Conservation (phyloP, 2,113 vertebrate genomes). For the Cololabis saira region DNA sequence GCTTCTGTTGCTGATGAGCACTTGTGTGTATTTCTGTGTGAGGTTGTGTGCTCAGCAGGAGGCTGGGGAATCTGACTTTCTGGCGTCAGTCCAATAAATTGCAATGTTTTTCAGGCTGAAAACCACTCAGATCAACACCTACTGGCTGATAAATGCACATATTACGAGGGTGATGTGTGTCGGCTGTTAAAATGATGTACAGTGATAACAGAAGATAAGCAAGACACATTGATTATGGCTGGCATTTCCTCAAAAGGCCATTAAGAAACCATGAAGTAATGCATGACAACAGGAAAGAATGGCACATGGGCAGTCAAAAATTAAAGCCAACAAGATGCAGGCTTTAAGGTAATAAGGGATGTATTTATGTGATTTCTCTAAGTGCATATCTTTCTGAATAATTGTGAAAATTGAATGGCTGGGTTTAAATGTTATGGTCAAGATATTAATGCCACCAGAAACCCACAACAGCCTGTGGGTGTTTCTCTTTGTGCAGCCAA, state of each 20-base stretch:
- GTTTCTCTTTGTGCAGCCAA: neutral
- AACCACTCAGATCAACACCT: constrained; percentile 17
- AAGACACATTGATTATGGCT: neutral
- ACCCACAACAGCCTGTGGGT: neutral
- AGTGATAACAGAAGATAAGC: constrained; percentile 8
- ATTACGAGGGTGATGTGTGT: constrained; percentile 19
- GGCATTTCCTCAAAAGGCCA: constrained; percentile 6
- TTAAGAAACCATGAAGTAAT: neutral
- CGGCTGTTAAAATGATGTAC: constrained; percentile 17
- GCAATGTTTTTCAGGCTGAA: constrained; percentile 52
- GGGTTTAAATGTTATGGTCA: neutral
- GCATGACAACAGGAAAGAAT: neutral
- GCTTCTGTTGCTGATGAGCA: constrained; percentile 33
- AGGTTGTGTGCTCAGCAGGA: constrained; percentile 38
- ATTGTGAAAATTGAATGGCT: constrained; percentile 3
- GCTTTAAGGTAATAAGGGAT: neutral
- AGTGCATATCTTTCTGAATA: neutral
- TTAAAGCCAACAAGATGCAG: neutral
- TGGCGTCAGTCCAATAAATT: constrained; percentile 56
- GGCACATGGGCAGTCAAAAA: too few relatives aligned
- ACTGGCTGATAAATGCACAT: constrained; percentile 12
- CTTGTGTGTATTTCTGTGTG: constrained; percentile 30
- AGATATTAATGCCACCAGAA: constrained; percentile 6
- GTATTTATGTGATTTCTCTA: constrained; percentile 7
- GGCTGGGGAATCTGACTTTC: constrained; percentile 51